Evolutionary conservation across 2,113 vertebrate species (phyloP), one percentile per base, ranked within the genome.

Genomic region (Setophaga coronata): DNA sequence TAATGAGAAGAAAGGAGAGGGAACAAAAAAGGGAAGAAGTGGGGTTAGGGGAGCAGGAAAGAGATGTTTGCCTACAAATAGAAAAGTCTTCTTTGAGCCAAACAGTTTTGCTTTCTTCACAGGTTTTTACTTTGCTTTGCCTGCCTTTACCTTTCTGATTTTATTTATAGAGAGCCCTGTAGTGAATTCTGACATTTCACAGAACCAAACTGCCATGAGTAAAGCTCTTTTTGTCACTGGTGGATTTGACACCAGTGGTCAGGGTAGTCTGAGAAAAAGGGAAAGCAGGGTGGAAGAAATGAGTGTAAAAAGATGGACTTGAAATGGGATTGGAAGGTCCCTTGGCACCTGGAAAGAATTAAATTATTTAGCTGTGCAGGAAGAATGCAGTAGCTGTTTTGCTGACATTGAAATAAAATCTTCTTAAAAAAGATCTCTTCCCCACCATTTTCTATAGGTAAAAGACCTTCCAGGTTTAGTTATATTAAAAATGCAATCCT

Each of bases 1-100:
- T 96, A 94, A 95, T 89, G 94, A 89, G 91, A 94, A 96, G 91
- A 87, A 96, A 91, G 91, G 71, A 94, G 62, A 66, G 64, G 56
- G 82, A 87, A 80, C 64, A 92, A 93, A 82, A 90, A 92, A 58
- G 60, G 66, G 56, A 90, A 94, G 54, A 90, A 96, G 64, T 90
- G 64, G 71, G 64, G 62, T 88, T 94, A 78, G 60, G 21, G 38
- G 51, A 81, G 56, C 47, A 60, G 56, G 80, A 53, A 45, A 88
- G 96, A 53, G 21, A 66, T 86, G 82, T 96, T 97, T 96, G 91
- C 78, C 92, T 88, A 93, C 92, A 91, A 94, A 94, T 9, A 94
- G 74, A 85, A 60, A 66, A 61, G 74, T 83, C 38, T 77, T 31
- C 51, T 83, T 90, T 86, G 64, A 80, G 53, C 79, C 85, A 90